Conservation (phyloP, 1,140 invertebrate species). For the Bombus cullumanus region DNA sequence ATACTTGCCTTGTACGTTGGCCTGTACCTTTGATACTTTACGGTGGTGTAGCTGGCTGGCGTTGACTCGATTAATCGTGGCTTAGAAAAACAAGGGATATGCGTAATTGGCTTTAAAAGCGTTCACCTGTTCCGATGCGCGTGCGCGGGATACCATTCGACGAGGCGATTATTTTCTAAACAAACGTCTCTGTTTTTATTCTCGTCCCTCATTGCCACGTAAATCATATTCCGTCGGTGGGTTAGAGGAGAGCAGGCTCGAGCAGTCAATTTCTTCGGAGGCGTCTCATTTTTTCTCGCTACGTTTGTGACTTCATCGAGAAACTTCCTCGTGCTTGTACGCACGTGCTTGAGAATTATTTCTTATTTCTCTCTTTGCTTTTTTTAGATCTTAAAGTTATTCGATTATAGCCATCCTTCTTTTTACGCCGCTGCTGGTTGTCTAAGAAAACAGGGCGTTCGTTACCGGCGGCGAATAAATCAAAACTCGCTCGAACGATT, state of each 20-base stretch:
- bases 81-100: conserved; percentile 35
- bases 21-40: background rate
- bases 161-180: conserved; percentile 46
- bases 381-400: background rate
- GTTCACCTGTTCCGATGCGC: conserved; percentile 30
- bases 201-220: conserved; percentile 35
- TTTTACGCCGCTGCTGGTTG: background rate
- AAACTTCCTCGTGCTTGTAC: background rate
- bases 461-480: background rate
- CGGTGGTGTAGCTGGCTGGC: background rate
- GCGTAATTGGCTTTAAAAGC: conserved; percentile 5
- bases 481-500: background rate
- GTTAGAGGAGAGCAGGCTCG: too few relatives aligned
- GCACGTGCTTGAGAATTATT: background rate
- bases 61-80: conserved; percentile 5
- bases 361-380: background rate
- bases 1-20: background rate
- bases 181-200: conserved; percentile 43
- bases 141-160: background rate
- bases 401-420: background rate
- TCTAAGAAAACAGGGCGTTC: conserved; percentile 18
- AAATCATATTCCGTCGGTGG: conserved; percentile 34
- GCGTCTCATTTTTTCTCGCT: background rate
- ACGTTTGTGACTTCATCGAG: conserved; percentile 18
- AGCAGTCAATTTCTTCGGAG: conserved; percentile 18